A percentile compares a stretch with the other conserved stretches of the same genome.
These are phyloP conservation scores for Lordiphosa andalusiaca DNA, from an alignment of 2,888 invertebrate species.

Conservation along the genomic window DNA sequence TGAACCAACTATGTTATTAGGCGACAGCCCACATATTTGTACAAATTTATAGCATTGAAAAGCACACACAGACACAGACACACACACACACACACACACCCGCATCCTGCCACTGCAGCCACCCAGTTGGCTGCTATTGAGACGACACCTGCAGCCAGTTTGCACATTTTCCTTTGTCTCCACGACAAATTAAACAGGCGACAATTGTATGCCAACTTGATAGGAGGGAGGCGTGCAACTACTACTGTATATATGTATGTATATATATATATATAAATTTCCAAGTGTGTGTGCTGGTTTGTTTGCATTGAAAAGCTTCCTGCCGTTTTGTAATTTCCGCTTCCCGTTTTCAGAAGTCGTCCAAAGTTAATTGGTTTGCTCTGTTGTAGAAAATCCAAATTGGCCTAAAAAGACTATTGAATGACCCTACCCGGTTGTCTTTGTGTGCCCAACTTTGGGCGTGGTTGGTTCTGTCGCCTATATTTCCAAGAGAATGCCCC, in stretches of 20 bases:
- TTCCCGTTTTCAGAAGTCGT: constrained; percentile 26
- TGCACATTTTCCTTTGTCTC: constrained; percentile 16
- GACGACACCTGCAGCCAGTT: constrained; percentile 31
- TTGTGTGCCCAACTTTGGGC: constrained; percentile 13
- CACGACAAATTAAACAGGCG: constrained; percentile 49
- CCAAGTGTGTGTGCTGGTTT: constrained; percentile 17
- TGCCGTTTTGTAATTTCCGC: constrained; percentile 44
- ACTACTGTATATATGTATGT: too few relatives aligned
- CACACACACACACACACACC: background rate
- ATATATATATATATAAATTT: background rate
- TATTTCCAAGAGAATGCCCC: too few relatives aligned
- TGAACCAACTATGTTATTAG: constrained; percentile 1
- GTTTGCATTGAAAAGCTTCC: constrained; percentile 44
- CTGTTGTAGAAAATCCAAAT: constrained; percentile 54
- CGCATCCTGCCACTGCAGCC: constrained; percentile 27
- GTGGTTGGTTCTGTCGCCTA: too few relatives aligned
- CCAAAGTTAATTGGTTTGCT: constrained; percentile 68
- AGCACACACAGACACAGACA: too few relatives aligned
- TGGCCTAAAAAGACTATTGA: constrained; percentile 44
- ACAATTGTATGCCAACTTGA: constrained; percentile 37
- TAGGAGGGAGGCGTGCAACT: background rate
- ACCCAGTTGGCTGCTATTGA: constrained; percentile 8
- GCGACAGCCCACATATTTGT: background rate
- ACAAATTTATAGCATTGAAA: background rate
- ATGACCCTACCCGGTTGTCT: constrained; percentile 5